These are phyloP conservation scores for Sinocyclocheilus maitianheensis DNA, from an alignment of 2,113 vertebrate species.

Conservation along the genomic window DNA sequence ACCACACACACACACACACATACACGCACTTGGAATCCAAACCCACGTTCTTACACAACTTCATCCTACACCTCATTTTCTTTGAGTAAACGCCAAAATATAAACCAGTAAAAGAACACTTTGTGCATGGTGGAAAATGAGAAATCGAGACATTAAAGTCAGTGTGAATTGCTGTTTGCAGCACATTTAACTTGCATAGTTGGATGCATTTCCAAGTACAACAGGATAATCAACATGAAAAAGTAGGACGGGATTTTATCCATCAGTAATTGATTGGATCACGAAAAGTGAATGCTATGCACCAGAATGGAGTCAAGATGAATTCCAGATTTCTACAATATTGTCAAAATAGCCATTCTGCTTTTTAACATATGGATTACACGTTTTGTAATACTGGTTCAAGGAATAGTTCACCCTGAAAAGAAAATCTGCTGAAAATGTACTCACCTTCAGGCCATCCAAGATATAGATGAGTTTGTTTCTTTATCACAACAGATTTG, in stretches of 20 bases:
- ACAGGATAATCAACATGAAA: not conserved
- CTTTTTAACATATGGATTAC: no score
- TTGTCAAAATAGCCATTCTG: not conserved
- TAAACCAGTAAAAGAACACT: constrained; percentile 35
- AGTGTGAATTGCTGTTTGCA: not conserved
- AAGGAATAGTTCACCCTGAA: no score
- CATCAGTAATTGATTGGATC: not conserved
- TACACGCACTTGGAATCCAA: constrained; percentile 37
- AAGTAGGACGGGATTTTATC: not conserved
- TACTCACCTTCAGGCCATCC: no score
- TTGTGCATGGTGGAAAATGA: not conserved
- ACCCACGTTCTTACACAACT: constrained; percentile 53
- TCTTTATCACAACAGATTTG: no score
- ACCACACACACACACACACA: constrained; percentile 16
- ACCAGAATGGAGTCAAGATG: not conserved
- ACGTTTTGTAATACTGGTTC: no score
- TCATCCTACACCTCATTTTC: constrained; percentile 51
- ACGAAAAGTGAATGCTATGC: no score
- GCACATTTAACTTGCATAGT: not conserved
- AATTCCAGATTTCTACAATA: not conserved
- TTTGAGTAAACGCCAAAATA: constrained; percentile 37
- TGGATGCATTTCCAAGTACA: not conserved
- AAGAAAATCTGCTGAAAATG: no score
- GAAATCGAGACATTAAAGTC: not conserved
- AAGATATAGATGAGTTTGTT: no score